Evolutionary conservation across 2,797 vertebrate genomes (phyloP).

Genomic region (Uromys caudimaculatus): DNA sequence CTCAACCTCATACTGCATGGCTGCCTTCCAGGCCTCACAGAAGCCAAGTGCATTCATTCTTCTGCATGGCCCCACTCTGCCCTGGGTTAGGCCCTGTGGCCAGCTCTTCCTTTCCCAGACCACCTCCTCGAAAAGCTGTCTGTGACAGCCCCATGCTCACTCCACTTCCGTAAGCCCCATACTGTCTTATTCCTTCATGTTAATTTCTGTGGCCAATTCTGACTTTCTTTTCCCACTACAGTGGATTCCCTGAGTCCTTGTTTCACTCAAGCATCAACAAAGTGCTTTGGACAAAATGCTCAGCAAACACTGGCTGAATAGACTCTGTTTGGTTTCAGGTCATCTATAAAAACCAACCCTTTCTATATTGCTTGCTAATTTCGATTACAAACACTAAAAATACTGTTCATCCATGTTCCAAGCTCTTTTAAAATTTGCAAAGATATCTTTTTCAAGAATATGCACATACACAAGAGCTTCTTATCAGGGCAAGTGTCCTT

Average conservation of each 20-base stretch:
- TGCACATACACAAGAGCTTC: background rate
- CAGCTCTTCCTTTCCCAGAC: background rate
- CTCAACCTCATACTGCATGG: no score
- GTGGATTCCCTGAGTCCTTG: background rate
- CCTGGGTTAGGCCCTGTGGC: background rate
- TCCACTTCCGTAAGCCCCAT: background rate
- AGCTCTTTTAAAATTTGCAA: conserved; percentile 34
- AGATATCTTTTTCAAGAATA: background rate
- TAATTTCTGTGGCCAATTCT: background rate
- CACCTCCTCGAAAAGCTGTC: background rate
- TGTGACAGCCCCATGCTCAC: background rate
- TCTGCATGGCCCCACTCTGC: background rate
- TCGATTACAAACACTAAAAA: background rate
- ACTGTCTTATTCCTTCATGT: background rate
- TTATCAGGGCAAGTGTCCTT: background rate
- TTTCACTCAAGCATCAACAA: background rate
- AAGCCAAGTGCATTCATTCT: background rate
- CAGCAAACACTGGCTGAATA: background rate
- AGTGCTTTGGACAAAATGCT: background rate
- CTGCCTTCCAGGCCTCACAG: background rate
- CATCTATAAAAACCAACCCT: background rate
- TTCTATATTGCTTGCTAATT: background rate
- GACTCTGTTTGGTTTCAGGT: background rate
- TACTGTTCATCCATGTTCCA: background rate
- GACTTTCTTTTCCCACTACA: background rate